Base-by-base conservation (phyloP, 2,113 vertebrate genomes). In the Nannospalax galili region DNA sequence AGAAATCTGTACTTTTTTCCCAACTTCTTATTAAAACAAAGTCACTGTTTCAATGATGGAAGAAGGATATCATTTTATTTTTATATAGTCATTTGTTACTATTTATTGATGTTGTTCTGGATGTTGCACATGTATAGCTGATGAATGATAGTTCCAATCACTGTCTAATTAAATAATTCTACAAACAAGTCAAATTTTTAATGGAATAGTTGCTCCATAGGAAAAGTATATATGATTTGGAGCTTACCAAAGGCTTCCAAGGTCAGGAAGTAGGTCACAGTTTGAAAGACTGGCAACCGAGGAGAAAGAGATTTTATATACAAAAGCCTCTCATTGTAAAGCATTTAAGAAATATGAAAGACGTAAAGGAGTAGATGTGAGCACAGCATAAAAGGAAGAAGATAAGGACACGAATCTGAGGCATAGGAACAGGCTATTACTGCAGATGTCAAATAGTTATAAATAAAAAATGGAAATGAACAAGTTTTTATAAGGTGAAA, bases 21-120 rank as follows among this genome's bases (percentile, higher is more conserved):
- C 15, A 97, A 5, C 9, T 65, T 26, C 45, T 58, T 86, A 28
- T 26, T 78, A 28, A 19, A 95, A 60, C 8, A 8, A 78, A 72
- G 12, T 52, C 17, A 67, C 52, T 26, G 84, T 26, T 73, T 88
- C 48, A 78, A 19, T 92, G 40, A 62, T 32, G 7, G n/a, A n/a
- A n/a, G 26, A 52, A 93, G 5, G 40, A 16, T 9, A 80, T 52
- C 52, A 30, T 58, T 92, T 95, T 24, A 75, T 67, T 92, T 88
- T 87, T 35, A 48, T 78, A 58, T 77, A 17, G 42, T 1, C 12
- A 90, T 48, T 72, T 84, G 64, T 79, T 40, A 52, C 28, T 73
- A 77, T 16, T 84, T 72, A 87, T n/a, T 90, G 19, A 60, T 7
- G 28, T 45, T 40, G 2, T 56, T 3, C 12, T 77, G 72, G 40